A percentile compares a stretch with the other conserved stretches of the same genome.
Conservation (phyloP, 2,797 vertebrate genomes). For the Phaenicophaeus curvirostris region DNA sequence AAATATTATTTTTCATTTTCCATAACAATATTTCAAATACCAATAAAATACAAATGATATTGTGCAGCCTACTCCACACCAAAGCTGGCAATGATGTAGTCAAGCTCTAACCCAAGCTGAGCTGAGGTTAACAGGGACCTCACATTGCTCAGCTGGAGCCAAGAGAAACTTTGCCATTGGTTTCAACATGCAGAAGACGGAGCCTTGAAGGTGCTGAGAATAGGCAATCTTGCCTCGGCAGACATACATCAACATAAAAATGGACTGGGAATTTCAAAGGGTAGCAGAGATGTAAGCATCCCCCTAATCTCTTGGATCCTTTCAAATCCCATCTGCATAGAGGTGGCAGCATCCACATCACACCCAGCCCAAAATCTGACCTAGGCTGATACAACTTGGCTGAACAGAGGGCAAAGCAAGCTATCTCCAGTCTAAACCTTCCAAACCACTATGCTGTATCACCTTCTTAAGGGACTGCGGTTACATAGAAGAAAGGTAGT, state of each 20-base stretch:
- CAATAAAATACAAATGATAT: background rate
- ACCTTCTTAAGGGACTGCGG: background rate
- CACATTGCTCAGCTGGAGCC: background rate
- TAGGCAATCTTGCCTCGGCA: fast-evolving
- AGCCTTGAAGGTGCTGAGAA: background rate
- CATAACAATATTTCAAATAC: background rate
- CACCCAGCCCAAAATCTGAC: background rate
- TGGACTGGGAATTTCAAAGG: background rate
- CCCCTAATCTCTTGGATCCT: background rate
- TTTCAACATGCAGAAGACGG: background rate
- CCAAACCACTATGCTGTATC: background rate
- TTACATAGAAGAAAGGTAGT: background rate
- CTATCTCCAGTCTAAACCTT: background rate
- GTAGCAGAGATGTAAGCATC: background rate
- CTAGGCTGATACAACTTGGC: background rate
- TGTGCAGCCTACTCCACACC: background rate
- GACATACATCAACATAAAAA: background rate
- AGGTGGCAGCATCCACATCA: fast-evolving
- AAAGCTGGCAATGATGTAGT: background rate
- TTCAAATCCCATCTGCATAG: background rate
- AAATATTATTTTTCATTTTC: constrained; percentile 30
- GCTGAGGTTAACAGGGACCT: background rate
- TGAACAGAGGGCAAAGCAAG: background rate
- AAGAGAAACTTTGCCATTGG: background rate
- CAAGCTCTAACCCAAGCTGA: background rate